Evolutionary conservation across 2,888 invertebrate species (phyloP).

Genomic region (Electrophaes corylata): DNA sequence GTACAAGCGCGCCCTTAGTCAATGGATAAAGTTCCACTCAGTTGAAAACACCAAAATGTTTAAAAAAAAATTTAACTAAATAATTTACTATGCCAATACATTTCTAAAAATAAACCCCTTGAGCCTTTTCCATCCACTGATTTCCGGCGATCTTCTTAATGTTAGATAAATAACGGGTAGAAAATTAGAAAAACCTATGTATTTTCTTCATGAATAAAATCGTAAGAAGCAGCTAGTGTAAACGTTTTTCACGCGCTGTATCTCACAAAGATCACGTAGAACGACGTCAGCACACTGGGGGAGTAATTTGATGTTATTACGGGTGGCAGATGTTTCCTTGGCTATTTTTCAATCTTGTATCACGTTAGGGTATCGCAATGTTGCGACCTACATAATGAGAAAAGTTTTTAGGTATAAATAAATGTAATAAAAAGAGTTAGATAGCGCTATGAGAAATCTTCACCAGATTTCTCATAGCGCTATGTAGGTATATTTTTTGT

Average conservation of each 20-base stretch:
- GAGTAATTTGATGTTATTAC: slow-evolving; percentile 73
- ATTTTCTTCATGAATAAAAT: slow-evolving; percentile 15
- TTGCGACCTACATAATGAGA: slow-evolving; percentile 17
- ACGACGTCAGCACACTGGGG: slow-evolving; percentile 54
- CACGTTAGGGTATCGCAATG: slow-evolving; percentile 32
- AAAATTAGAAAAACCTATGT: background rate
- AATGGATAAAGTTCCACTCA: too few species aligned
- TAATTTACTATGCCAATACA: too few species aligned
- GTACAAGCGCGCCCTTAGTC: too few species aligned
- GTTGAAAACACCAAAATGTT: too few species aligned
- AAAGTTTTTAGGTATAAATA: slow-evolving; percentile 7
- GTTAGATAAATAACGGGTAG: background rate
- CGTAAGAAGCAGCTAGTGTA: slow-evolving; percentile 3
- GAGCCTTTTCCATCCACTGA: too few species aligned
- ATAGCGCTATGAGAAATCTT: too few species aligned
- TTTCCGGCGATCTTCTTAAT: too few species aligned
- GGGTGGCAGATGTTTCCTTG: slow-evolving; percentile 64
- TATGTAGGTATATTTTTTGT: too few species aligned
- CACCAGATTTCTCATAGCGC: too few species aligned
- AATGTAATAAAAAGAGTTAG: background rate
- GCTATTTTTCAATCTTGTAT: slow-evolving; percentile 67
- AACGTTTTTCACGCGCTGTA: slow-evolving; percentile 46
- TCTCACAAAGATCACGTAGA: slow-evolving; percentile 63
- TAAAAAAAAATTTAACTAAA: too few species aligned
- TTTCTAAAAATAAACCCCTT: too few species aligned